Conservation (phyloP, 2,888 invertebrate species). For the Ormyrus pomaceus region DNA sequence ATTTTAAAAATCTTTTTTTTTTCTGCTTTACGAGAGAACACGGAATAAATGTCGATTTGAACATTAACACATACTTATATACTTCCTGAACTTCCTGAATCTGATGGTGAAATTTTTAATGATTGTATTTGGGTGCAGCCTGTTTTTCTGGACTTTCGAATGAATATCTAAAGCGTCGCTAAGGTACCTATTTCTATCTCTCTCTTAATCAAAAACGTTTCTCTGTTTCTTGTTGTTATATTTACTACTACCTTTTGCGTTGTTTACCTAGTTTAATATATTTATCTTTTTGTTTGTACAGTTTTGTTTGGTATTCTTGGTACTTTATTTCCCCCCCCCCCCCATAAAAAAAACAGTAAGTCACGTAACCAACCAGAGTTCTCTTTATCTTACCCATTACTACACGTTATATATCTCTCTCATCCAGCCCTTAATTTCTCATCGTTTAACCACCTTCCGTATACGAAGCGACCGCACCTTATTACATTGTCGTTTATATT, state of each 20-base stretch:
- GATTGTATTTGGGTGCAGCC: constrained; percentile 78
- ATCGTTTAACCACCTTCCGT: not conserved
- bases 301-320: not conserved
- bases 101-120: constrained; percentile 73
- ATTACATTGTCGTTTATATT: not conserved
- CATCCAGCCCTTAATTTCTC: not conserved
- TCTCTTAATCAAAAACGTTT: constrained; percentile 27
- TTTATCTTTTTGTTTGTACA: constrained; percentile 14
- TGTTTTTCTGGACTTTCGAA: constrained; percentile 80
- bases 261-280: too few relatives aligned
- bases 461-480: not conserved
- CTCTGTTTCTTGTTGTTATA: not conserved
- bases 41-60: not conserved
- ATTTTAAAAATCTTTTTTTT: not conserved
- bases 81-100: constrained; percentile 65
- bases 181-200: constrained; percentile 74
- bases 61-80: not conserved
- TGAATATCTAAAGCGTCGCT: constrained; percentile 75
- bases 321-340: too few relatives aligned
- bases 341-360: not conserved
- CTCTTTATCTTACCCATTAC: constrained; percentile 5
- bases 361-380: not conserved
- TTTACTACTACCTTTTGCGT: not conserved
- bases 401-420: not conserved
- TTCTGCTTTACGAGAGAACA: not conserved